phyloP scores from a whole-genome alignment of 2,113 vertebrate genomes.

The Pterocles burchelli region DNA sequence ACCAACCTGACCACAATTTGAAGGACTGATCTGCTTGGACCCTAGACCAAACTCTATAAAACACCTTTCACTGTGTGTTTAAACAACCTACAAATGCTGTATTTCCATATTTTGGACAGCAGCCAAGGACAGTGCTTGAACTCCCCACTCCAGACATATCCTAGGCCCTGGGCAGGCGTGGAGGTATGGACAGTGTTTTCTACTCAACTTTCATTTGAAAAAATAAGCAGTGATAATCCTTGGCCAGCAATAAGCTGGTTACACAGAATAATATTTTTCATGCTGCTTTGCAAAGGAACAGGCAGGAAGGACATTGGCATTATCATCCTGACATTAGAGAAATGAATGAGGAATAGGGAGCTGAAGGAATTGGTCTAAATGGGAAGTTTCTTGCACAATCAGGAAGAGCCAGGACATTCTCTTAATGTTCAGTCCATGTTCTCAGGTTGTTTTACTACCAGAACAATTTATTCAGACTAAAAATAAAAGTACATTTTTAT shows the following conservation, averaged over 20 bases:
- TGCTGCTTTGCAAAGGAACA: not conserved
- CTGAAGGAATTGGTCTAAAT: not conserved
- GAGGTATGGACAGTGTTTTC: not conserved
- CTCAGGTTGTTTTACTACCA: not conserved
- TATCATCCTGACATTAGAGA: not conserved
- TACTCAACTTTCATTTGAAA: not conserved
- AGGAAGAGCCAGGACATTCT: not conserved
- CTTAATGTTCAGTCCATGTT: not conserved
- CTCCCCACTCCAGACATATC: not conserved
- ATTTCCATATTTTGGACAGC: not conserved
- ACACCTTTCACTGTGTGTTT: rapidly evolving
- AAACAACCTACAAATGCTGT: too few relatives aligned
- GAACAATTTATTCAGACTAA: not conserved
- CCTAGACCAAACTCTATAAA: not conserved
- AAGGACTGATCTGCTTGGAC: not conserved
- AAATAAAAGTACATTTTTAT: not conserved
- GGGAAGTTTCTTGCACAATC: not conserved
- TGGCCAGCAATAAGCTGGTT: not conserved
- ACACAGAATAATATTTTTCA: not conserved
- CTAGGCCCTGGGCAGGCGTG: not conserved
- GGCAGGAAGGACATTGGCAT: not conserved
- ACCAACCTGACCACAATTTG: rapidly evolving
- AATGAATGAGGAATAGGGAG: not conserved
- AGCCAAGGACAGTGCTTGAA: not conserved
- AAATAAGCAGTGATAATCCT: not conserved